Conservation (phyloP, 2,888 invertebrate genomes). For the Eurois occulta region DNA sequence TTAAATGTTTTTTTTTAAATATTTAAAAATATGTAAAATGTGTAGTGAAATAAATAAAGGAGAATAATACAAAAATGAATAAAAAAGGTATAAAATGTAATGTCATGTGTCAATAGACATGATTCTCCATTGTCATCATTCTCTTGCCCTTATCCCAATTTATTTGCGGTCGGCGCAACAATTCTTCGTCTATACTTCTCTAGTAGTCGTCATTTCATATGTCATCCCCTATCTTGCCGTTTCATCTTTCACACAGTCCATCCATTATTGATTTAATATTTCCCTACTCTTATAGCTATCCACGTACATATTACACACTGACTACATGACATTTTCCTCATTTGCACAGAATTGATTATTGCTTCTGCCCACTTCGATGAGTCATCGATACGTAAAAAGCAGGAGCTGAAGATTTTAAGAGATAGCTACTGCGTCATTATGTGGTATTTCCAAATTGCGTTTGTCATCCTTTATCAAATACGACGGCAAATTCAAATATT, state of each 20-base stretch:
- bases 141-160: background rate
- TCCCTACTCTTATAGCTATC: background rate
- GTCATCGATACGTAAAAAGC: background rate
- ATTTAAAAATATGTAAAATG: too few species aligned
- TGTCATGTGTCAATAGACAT: too few species aligned
- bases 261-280: background rate
- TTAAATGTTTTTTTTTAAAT: too few species aligned
- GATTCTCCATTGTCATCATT: background rate
- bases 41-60: too few species aligned
- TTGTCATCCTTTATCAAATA: background rate
- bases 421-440: background rate
- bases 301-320: background rate
- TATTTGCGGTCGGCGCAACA: background rate
- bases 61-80: too few species aligned
- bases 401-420: background rate
- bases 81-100: too few species aligned
- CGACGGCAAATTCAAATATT: background rate
- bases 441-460: background rate
- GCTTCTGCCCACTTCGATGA: background rate
- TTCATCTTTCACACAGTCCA: background rate
- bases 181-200: background rate
- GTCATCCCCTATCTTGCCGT: background rate
- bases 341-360: background rate
- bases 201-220: background rate
- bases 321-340: background rate